A percentile compares a stretch with the other conserved stretches of the same genome.
Conservation (phyloP, 2,113 vertebrate species). For the Dryoscopus gambensis region DNA sequence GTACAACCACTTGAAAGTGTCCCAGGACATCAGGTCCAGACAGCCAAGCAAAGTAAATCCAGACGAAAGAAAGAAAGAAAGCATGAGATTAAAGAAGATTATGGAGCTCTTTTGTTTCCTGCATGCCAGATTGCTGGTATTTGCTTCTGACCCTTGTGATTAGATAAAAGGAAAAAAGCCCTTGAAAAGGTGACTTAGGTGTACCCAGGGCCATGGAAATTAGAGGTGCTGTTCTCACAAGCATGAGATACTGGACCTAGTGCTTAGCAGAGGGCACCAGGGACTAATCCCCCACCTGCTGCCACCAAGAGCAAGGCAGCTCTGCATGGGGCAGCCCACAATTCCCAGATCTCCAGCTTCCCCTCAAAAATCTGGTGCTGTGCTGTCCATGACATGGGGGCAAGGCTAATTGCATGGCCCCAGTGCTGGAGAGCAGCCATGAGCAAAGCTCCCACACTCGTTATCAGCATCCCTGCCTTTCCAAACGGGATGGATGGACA, state of each 20-base stretch:
- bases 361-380: neutral
- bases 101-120: neutral
- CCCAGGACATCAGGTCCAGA: neutral
- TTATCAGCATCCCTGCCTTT: neutral
- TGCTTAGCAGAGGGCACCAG: neutral
- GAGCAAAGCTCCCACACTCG: neutral
- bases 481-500: neutral
- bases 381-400: neutral
- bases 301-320: neutral
- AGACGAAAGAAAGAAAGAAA: conserved; percentile 20
- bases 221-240: neutral
- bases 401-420: neutral
- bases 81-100: neutral
- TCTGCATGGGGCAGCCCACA: neutral
- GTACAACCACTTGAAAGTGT: accelerated
- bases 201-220: neutral
- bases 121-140: accelerated
- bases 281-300: neutral
- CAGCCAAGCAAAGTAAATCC: neutral
- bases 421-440: accelerated
- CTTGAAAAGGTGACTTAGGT: neutral
- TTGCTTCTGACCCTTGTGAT: conserved; percentile 16
- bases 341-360: neutral
- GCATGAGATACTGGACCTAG: neutral
- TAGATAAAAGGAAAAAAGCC: neutral